Evolutionary conservation across 2,113 vertebrate genomes (phyloP).

Genomic region (Petroica traversi): DNA sequence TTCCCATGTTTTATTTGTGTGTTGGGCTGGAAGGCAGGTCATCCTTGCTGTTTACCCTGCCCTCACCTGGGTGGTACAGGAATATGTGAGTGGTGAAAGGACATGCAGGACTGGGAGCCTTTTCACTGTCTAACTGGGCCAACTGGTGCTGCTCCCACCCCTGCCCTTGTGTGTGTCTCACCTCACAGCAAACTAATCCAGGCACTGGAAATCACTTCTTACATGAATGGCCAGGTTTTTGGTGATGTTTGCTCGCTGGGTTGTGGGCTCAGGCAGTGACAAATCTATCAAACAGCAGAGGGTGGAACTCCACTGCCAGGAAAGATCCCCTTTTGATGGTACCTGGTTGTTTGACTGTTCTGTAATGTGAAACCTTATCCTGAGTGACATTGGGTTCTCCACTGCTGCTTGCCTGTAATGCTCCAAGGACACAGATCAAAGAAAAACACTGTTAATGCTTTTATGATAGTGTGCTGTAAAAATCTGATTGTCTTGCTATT

Average conservation of each 20-base stretch:
- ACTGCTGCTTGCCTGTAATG: background rate
- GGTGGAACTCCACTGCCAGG: background rate
- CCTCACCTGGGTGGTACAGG: constrained; percentile 2
- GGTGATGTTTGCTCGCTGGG: background rate
- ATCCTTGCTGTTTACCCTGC: background rate
- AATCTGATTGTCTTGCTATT: background rate
- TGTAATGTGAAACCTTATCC: background rate
- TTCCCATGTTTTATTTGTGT: background rate
- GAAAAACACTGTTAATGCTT: background rate
- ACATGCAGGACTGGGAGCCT: background rate
- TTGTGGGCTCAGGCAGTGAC: background rate
- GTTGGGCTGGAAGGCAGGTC: background rate
- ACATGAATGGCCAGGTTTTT: background rate
- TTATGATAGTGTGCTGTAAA: background rate
- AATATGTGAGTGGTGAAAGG: background rate
- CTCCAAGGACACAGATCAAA: background rate
- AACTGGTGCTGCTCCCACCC: background rate
- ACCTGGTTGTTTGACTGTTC: background rate
- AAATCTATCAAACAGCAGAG: background rate
- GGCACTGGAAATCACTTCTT: background rate
- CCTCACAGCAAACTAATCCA: background rate
- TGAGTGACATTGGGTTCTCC: background rate
- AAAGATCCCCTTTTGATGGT: background rate
- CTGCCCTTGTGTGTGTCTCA: background rate
- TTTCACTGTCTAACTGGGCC: background rate